Percentiles rank a stretch among this genome's conserved stretches.
Evolutionary conservation across 2,113 vertebrate genomes (phyloP).

Genomic region (Lycaon pictus): DNA sequence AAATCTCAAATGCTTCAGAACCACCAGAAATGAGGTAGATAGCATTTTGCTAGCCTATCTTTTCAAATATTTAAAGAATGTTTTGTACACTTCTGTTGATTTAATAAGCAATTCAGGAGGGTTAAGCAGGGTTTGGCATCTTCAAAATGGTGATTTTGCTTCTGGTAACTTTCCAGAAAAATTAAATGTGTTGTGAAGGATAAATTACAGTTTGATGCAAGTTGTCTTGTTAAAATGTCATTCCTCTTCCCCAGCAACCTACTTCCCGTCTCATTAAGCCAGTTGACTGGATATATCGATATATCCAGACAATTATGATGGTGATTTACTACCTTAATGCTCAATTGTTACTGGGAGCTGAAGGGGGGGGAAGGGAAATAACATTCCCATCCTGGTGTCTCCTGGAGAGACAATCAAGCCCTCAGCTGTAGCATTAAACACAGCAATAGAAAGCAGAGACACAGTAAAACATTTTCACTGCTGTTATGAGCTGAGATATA

Average conservation of each 20-base stretch:
- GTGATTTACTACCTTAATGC: conserved; percentile 79
- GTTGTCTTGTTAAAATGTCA: conserved; percentile 81
- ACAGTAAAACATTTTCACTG: conserved; percentile 64
- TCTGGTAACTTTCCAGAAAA: conserved; percentile 75
- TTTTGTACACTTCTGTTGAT: neutral
- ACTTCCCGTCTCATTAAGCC: conserved; percentile 81
- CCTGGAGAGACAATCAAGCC: conserved; percentile 27
- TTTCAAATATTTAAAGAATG: conserved; percentile 4
- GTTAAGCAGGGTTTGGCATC: conserved; percentile 32
- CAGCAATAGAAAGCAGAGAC: conserved; percentile 52
- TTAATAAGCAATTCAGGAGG: neutral
- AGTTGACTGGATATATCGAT: conserved; percentile 67
- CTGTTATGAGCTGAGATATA: conserved; percentile 53
- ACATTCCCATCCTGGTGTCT: conserved; percentile 44
- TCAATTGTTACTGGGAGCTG: neutral
- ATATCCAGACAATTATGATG: conserved; percentile 64
- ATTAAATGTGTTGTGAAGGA: conserved; percentile 72
- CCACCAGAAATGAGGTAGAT: neutral
- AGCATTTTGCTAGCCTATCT: neutral
- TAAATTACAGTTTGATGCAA: conserved; percentile 71
- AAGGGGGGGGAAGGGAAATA: neutral
- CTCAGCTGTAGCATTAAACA: conserved; percentile 75
- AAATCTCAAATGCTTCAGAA: neutral
- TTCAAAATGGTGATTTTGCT: conserved; percentile 40
- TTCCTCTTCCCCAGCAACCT: conserved; percentile 74